phyloP scores from a whole-genome alignment of 2,113 vertebrate genomes.

The Sakesphorus luctuosus region DNA sequence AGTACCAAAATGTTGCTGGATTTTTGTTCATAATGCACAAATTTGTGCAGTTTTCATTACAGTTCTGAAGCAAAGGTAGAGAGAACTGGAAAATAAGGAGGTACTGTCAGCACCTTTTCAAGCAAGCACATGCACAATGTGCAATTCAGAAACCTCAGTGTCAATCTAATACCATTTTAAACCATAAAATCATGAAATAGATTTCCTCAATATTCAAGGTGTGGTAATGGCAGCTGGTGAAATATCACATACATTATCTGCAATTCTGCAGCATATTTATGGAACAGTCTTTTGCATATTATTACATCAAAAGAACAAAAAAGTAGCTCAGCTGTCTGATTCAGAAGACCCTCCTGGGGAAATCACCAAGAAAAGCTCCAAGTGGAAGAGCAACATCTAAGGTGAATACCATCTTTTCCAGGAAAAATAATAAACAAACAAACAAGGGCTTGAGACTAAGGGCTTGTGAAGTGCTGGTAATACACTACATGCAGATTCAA shows the following conservation, averaged over 20 bases:
- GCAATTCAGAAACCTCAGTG: neutral
- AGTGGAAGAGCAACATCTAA: neutral
- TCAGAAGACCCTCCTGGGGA: neutral
- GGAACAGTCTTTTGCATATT: neutral
- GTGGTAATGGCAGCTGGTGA: neutral
- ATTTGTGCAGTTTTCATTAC: neutral
- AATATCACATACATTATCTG: neutral
- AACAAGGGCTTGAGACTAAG: constrained; percentile 16
- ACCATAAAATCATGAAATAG: neutral
- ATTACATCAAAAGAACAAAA: neutral
- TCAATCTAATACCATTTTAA: neutral
- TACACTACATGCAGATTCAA: constrained; percentile 43
- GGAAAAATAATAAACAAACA: neutral
- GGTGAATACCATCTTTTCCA: neutral
- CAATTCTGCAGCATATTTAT: neutral
- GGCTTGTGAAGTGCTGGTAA: constrained; percentile 41
- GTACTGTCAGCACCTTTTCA: neutral
- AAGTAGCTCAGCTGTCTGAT: neutral
- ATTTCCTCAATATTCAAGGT: neutral
- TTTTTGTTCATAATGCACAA: neutral
- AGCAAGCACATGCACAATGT: neutral
- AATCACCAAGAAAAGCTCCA: neutral
- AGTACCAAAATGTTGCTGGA: neutral
- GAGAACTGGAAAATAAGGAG: neutral
- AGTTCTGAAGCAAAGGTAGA: neutral